phyloP scores from a whole-genome alignment of 2,113 vertebrate species.

The Oreocharis arfaki region DNA sequence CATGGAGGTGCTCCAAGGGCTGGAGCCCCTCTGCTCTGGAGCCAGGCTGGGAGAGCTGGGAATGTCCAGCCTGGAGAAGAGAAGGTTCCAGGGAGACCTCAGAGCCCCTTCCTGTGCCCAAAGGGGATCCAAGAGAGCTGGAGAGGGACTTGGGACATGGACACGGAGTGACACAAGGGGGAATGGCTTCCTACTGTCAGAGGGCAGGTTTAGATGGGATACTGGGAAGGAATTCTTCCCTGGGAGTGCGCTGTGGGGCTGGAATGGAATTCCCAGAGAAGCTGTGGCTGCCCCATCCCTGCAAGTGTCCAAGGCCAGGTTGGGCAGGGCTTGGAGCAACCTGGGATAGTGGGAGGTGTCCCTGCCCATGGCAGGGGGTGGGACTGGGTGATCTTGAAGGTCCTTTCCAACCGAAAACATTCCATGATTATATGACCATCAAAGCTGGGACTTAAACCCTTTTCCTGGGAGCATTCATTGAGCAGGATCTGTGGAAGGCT shows the following conservation, averaged over 20 bases:
- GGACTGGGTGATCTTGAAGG: not conserved
- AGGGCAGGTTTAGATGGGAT: accelerated
- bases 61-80: not conserved
- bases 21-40: not conserved
- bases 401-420: not conserved
- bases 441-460: not conserved
- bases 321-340: accelerated
- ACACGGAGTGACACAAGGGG: not conserved
- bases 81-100: not conserved
- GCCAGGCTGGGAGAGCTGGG: not conserved
- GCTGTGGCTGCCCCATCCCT: not conserved
- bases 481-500: not conserved
- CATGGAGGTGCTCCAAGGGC: not conserved
- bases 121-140: no score
- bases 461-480: not conserved
- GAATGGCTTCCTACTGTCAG: not conserved
- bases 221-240: not conserved
- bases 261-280: not conserved
- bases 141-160: not conserved
- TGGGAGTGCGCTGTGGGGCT: accelerated
- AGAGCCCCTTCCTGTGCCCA: no score
- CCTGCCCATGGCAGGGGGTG: not conserved
- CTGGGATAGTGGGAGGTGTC: not conserved
- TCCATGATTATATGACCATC: not conserved
- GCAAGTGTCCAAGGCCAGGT: accelerated